Conservation (phyloP, 2,113 vertebrate genomes). For the Microcebus griseorufus region DNA sequence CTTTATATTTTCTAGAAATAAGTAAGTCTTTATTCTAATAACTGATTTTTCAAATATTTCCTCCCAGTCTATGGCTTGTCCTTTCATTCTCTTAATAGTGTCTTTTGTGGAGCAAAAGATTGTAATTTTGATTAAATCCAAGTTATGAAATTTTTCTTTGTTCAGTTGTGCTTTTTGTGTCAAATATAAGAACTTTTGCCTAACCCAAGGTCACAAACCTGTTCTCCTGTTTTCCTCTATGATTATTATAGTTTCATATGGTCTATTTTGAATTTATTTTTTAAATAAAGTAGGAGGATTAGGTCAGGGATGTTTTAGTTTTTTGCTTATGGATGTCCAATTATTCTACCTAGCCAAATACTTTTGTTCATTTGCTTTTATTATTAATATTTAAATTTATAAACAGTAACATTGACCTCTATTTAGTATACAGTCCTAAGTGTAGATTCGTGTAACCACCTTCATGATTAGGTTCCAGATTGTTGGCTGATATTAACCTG, state of each 20-base stretch:
- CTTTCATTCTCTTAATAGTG: background rate
- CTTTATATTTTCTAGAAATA: background rate
- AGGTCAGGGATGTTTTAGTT: background rate
- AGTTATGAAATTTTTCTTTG: background rate
- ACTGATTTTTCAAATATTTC: background rate
- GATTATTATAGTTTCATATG: background rate
- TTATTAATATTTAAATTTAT: background rate
- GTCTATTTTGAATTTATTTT: background rate
- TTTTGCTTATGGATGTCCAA: background rate
- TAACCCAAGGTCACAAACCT: background rate
- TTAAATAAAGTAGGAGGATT: background rate
- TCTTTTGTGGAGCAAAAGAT: background rate
- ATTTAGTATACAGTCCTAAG: background rate
- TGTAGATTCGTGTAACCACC: background rate
- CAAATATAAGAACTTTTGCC: background rate
- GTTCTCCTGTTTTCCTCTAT: background rate
- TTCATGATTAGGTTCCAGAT: background rate
- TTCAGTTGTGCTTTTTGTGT: background rate
- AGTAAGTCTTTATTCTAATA: background rate
- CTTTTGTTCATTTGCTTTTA: background rate
- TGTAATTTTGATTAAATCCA: background rate
- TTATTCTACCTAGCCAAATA: background rate
- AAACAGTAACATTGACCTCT: background rate
- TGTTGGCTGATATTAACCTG: background rate
- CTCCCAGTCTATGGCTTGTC: background rate